phyloP scores from a whole-genome alignment of 92 coral and sea anemone genomes.

The Heliopora coerulea region DNA sequence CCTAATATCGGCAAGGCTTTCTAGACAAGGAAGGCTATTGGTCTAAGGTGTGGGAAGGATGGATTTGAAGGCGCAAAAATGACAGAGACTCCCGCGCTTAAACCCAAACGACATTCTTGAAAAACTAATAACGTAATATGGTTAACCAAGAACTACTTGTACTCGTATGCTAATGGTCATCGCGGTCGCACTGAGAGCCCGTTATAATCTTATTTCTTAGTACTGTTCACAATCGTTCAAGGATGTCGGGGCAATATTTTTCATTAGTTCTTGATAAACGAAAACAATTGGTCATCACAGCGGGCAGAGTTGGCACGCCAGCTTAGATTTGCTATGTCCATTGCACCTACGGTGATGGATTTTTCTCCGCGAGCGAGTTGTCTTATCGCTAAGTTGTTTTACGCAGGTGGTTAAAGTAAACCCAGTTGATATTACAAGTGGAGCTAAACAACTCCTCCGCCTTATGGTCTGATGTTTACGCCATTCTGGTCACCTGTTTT shows the following conservation, averaged over 20 bases:
- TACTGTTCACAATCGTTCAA: constrained; percentile 20
- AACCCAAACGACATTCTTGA: neutral
- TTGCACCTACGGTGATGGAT: no score
- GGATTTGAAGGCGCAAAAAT: no score
- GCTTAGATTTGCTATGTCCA: neutral
- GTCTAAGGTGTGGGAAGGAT: neutral
- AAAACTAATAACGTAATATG: neutral
- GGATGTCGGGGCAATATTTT: constrained; percentile 31
- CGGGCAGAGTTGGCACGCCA: constrained; percentile 3
- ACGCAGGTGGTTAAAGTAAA: neutral
- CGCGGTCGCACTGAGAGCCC: neutral
- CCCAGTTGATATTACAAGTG: neutral
- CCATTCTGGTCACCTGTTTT: constrained; percentile 20
- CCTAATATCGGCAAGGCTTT: no score
- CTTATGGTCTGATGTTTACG: constrained; percentile 23
- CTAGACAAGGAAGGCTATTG: neutral
- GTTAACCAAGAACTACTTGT: neutral
- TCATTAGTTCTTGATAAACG: constrained; percentile 9
- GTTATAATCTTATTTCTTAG: neutral
- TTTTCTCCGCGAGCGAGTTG: no score
- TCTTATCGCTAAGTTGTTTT: neutral
- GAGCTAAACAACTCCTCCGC: constrained; percentile 20
- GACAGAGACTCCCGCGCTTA: neutral
- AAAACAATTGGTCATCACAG: constrained; percentile 13
- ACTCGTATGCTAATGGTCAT: neutral